Evolutionary conservation across 2,113 vertebrate genomes (phyloP), one percentile per base, ranked within the genome.

Genomic region (Coryphaenoides rupestris): DNA sequence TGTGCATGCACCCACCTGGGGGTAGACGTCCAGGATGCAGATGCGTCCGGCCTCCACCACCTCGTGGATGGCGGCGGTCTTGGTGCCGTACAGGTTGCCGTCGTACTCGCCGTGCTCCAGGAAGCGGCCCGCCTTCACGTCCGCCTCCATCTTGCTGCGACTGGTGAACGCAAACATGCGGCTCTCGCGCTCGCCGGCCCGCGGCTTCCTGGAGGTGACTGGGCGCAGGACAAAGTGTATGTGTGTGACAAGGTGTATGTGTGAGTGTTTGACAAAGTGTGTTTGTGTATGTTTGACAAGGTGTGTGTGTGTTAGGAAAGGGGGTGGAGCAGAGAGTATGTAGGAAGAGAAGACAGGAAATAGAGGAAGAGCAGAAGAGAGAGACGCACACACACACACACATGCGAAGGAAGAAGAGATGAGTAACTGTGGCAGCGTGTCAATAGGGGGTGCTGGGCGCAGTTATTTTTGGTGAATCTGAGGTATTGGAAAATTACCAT

Each of bases 21-120:
- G 96, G 84, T 96, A 95, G 63, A 94, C 93, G 0, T 99, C 96
- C 88, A 99, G 89, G 60, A 98, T 90, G 80, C 96, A 99, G 89
- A 98, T 80, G 52, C 94, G 93, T 63, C 96, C 94, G 0, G 94
- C 84, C 4, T 94, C 92, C 17, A 96, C 86, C 76, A 99, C 96
- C 10, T 94, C 92, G 5, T 94, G 94, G 76, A 98, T 98, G 81
- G 95, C 97, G 77, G 96, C 94, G 0, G 94, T 95, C 61, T 93
- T 94, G 58, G 96, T 94, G n/a, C 96, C 96, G 0, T 99, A 98
- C 63, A 97, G 89, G 85, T 90, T 98, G 14, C 96, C 93, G 24
- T 98, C 94, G 0, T 95, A 99, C 73, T 99, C 96, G n/a, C n/a
- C n/a, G n/a, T n/a, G n/a, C n/a, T n/a, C n/a, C n/a, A n/a, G n/a